phyloP scores from a whole-genome alignment of 2,797 vertebrate species.

The Hydrophis major region DNA sequence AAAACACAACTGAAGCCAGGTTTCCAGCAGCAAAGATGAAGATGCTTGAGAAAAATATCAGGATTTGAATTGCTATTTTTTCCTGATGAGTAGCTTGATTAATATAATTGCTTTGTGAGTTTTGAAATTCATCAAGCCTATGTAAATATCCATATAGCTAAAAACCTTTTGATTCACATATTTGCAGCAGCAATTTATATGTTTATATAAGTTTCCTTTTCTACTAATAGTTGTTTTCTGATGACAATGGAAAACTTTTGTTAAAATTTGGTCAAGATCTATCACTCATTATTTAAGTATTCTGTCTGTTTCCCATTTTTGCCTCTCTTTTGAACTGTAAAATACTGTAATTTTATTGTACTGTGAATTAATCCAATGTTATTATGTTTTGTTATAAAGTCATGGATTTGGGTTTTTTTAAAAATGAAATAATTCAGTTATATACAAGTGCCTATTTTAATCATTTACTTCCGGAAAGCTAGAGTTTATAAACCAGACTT shows the following conservation, averaged over 20 bases:
- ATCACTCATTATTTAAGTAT: neutral
- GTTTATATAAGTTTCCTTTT: neutral
- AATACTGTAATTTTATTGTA: neutral
- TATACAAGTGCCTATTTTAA: neutral
- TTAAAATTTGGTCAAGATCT: neutral
- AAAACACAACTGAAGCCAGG: too few relatives aligned
- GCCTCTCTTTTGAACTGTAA: neutral
- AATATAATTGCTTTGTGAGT: neutral
- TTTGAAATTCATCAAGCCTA: neutral
- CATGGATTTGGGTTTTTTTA: neutral
- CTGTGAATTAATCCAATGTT: neutral
- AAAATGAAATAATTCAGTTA: neutral
- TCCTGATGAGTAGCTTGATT: neutral
- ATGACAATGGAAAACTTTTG: neutral
- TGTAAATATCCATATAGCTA: neutral
- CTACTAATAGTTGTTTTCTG: neutral
- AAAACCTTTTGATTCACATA: neutral
- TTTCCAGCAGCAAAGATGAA: too few relatives aligned
- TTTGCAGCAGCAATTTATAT: neutral
- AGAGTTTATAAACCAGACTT: neutral
- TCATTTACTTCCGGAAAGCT: neutral
- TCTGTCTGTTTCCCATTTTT: neutral
- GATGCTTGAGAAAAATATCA: too few relatives aligned
- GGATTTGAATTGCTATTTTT: neutral
- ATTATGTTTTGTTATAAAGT: neutral